Conservation (phyloP, 2,888 invertebrate genomes). For the Xestia xanthographa region DNA sequence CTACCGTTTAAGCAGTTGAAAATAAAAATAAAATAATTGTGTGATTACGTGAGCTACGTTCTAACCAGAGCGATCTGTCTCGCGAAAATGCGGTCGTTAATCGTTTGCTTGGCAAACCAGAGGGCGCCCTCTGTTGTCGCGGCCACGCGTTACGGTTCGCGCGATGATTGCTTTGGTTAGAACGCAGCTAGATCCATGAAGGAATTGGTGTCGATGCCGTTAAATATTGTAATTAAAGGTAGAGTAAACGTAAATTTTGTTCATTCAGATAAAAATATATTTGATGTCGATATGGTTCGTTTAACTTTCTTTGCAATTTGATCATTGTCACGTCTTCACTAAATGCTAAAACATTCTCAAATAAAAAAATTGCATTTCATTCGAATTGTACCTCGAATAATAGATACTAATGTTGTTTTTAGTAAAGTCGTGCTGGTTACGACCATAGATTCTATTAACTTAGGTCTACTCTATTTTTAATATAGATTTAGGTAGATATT, state of each 20-base stretch:
- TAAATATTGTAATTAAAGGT: neutral
- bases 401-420: conserved; percentile 38
- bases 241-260: neutral
- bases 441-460: conserved; percentile 58
- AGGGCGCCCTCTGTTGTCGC: neutral
- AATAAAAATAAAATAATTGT: conserved; percentile 3
- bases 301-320: neutral
- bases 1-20: conserved; percentile 19
- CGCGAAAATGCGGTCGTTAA: neutral
- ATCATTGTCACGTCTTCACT: neutral
- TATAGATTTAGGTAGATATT: conserved; percentile 45
- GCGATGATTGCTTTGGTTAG: neutral
- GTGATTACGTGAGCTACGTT: conserved; percentile 5
- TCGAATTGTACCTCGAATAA: conserved; percentile 62
- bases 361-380: conserved; percentile 58
- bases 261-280: neutral
- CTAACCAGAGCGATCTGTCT: neutral
- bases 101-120: neutral
- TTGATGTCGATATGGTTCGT: neutral
- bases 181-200: neutral
- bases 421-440: conserved; percentile 75
- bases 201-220: neutral
- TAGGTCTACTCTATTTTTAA: conserved; percentile 53
- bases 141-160: neutral
- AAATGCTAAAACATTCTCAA: conserved; percentile 27